Conservation (phyloP, 2,888 invertebrate species). For the Lasioglossum malachurum region DNA sequence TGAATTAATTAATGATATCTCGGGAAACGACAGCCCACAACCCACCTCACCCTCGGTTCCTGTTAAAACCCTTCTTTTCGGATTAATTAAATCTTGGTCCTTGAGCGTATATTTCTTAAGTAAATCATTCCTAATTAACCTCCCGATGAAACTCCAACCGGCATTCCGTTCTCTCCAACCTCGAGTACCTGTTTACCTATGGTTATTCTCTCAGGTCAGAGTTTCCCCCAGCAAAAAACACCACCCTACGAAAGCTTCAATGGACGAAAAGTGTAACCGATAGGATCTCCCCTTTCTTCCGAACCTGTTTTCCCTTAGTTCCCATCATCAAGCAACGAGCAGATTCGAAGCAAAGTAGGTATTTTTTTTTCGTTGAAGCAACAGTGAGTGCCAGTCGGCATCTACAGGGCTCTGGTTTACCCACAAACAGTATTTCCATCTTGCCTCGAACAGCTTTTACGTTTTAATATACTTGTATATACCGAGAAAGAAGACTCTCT, state of each 20-base stretch:
- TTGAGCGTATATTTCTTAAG: slow-evolving; percentile 63
- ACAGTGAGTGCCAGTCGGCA: background rate
- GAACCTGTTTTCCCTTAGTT: background rate
- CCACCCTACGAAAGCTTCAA: slow-evolving; percentile 33
- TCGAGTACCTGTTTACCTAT: background rate
- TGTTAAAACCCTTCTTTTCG: slow-evolving; percentile 41
- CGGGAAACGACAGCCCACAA: slow-evolving; percentile 7
- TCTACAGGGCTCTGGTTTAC: background rate
- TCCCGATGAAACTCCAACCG: background rate
- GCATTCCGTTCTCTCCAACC: background rate
- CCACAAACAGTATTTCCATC: background rate
- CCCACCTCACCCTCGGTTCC: background rate
- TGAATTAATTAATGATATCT: slow-evolving; percentile 56
- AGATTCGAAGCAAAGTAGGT: slow-evolving; percentile 1
- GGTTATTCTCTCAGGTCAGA: background rate
- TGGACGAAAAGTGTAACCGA: slow-evolving; percentile 43
- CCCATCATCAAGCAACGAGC: background rate
- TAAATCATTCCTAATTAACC: slow-evolving; percentile 24
- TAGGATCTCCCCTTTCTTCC: background rate
- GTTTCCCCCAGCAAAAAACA: background rate
- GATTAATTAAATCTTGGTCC: slow-evolving; percentile 77
- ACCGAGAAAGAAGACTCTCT: background rate
- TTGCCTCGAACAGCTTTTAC: background rate
- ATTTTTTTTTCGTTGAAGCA: slow-evolving; percentile 8
- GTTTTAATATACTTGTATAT: background rate